These are phyloP conservation scores for Trachurus trachurus DNA, from an alignment of 2,797 vertebrate species.

Conservation along the genomic window DNA sequence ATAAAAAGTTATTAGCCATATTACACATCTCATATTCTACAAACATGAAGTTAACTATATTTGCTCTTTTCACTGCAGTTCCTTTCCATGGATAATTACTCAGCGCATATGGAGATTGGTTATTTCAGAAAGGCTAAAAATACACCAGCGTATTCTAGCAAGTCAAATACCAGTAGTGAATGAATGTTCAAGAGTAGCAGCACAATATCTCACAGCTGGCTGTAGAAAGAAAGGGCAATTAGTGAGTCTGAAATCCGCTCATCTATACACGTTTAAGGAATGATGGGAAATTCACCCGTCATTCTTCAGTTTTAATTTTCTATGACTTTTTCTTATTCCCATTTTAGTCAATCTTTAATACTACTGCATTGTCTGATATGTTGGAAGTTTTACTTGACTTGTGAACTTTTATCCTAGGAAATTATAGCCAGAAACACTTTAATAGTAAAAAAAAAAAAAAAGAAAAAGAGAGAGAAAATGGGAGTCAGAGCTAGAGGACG, in stretches of 20 bases:
- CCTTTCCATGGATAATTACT: conserved; percentile 36
- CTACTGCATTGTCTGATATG: not conserved
- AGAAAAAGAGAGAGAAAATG: not conserved
- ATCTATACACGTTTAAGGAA: not conserved
- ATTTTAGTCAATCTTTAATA: not conserved
- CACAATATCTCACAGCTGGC: not conserved
- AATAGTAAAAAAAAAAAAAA: conserved; percentile 12
- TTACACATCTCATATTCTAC: conserved; percentile 10
- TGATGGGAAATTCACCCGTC: not conserved
- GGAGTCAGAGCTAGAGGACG: not conserved
- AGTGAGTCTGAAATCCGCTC: conserved; percentile 19
- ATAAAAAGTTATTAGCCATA: conserved; percentile 24
- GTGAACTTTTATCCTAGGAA: not conserved
- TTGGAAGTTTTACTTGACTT: not conserved
- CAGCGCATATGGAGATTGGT: conserved; percentile 5
- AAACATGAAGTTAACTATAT: conserved; percentile 8
- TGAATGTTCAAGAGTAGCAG: not conserved
- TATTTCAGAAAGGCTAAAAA: conserved; percentile 18
- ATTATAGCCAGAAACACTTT: not conserved
- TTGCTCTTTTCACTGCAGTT: conserved; percentile 11
- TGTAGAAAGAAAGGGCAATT: conserved; percentile 23
- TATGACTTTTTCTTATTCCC: not conserved
- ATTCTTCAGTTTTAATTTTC: not conserved
- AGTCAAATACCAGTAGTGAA: conserved; percentile 10
- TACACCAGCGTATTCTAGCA: not conserved